Base-by-base conservation (phyloP, 92 coral and sea anemone species). In the Meandrina meandrites region DNA sequence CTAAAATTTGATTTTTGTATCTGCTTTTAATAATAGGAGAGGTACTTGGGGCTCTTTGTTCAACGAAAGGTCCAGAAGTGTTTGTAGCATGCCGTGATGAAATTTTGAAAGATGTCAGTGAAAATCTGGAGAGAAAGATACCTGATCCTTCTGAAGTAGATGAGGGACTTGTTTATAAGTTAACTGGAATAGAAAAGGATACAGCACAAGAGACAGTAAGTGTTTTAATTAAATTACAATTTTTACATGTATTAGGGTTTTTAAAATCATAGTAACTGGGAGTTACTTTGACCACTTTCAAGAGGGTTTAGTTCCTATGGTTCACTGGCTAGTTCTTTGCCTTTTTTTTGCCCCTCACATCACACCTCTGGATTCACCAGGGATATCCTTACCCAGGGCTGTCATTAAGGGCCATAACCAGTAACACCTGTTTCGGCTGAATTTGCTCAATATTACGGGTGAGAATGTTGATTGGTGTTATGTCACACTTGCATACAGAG, bases 41-140 rank as follows among this genome's bases (percentile, higher is more conserved):
- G 79, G 92, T 92, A 16, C 93, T 97, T 53, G 99, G 99, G 62
- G 94, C 95, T 69, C 89, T 97, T 32, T 97, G 98, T 47, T 78
- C 83, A 37, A 88, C 82, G 24, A 82, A 88, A 83, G 99, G 99
- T 15, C 82, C 94, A 48, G 84, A 32, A 35, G 95, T 97, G 15
- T 97, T 88, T 88, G 72, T 92, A 34, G 86, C 91, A 9, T 97
- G 99, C 40, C 85, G 64, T 58, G 95, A 88, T 11, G 92, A 85
- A 56, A 85, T 97, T 40, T 68, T 97, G 28, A 92, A 87, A 77
- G 93, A 95, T 80, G 98, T 97, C 24, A 86, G 95, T 51, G 94
- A 92, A 75, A 97, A 97, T 62, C 70, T 97, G 66, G 99, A 97
- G 70, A 93, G 99, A 74, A 91, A 91, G 51, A 72, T 95, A 8